phyloP scores from a whole-genome alignment of 2,113 vertebrate species.

The Neotragus pygmaeus region DNA sequence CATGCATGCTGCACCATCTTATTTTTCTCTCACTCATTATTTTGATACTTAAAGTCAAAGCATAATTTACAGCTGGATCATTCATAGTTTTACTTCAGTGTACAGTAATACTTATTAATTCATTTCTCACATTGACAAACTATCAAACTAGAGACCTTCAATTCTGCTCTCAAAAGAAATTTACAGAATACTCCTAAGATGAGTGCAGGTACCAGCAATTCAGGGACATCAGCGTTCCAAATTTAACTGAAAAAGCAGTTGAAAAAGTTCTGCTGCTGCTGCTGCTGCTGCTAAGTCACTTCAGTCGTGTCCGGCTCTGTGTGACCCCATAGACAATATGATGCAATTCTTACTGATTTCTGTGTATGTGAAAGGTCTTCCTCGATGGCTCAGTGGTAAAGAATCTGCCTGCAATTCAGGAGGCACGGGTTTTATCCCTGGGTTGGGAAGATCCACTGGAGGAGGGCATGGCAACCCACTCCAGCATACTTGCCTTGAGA shows the following conservation, averaged over 20 bases:
- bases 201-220: neutral
- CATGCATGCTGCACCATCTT: rapidly evolving
- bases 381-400: rapidly evolving
- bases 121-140: neutral
- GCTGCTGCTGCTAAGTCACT: no score
- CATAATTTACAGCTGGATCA: neutral
- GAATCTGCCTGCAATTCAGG: neutral
- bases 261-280: no score
- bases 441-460: neutral
- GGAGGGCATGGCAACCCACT: neutral
- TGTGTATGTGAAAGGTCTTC: neutral
- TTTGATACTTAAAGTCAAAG: neutral
- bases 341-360: neutral
- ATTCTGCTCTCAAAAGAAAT: neutral
- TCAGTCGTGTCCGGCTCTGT: no score
- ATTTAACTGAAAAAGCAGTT: neutral
- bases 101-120: neutral
- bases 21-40: neutral
- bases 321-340: no score
- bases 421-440: neutral
- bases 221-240: neutral
- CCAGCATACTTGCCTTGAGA: neutral
- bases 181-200: neutral
- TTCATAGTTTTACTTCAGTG: neutral
- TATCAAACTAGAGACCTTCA: neutral